phyloP scores from a whole-genome alignment of 53 echinoderm and acorn worm species.

The Glandiceps talaboti region DNA sequence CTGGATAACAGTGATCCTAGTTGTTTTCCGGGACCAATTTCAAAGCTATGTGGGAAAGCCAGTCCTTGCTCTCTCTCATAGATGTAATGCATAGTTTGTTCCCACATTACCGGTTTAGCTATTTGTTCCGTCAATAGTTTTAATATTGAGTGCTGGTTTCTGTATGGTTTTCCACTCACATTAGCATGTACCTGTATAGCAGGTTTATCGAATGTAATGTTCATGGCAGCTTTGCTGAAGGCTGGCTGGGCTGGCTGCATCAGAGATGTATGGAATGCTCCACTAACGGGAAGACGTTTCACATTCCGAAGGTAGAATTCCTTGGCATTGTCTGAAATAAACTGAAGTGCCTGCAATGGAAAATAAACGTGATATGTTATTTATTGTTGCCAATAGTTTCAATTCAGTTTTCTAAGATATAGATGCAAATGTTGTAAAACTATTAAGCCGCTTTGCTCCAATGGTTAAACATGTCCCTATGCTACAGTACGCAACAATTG shows the following conservation, averaged over 20 bases:
- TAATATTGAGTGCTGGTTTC: conserved; percentile 32
- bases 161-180: conserved; percentile 56
- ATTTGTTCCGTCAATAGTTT: conserved; percentile 40
- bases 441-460: no score
- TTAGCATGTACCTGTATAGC: conserved; percentile 63
- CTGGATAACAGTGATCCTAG: conserved; percentile 50
- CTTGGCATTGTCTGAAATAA: conserved; percentile 52
- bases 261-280: conserved; percentile 86
- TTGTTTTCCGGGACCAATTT: conserved; percentile 83
- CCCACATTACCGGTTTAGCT: conserved; percentile 58
- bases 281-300: conserved; percentile 62
- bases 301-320: conserved; percentile 33
- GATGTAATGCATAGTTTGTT: conserved; percentile 83
- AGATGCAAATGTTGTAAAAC: no score
- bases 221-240: conserved; percentile 33
- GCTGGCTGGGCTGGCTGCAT: conserved; percentile 59
- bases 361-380: no score
- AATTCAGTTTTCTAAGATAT: no score
- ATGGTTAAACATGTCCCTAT: no score
- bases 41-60: conserved; percentile 53
- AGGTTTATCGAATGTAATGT: conserved; percentile 44
- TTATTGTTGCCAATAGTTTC: no score
- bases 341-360: conserved; percentile 56
- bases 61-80: conserved; percentile 53
- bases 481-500: no score